phyloP scores from a whole-genome alignment of 2,113 vertebrate species.

The Martes martes region DNA sequence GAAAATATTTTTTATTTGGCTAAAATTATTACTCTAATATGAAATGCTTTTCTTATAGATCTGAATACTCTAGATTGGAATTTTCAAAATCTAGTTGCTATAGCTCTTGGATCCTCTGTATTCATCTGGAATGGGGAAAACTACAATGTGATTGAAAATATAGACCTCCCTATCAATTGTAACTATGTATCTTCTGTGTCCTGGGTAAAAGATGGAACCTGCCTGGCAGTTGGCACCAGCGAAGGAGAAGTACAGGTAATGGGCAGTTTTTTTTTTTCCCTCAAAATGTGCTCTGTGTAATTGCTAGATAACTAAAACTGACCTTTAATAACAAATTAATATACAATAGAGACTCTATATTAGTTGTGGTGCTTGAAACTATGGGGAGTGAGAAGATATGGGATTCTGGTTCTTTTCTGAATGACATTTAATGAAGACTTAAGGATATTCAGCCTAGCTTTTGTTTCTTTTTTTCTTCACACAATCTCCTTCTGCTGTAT shows the following conservation, averaged over 20 bases:
- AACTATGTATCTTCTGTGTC: slow-evolving; percentile 82
- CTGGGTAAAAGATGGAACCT: slow-evolving; percentile 82
- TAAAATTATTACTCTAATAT: slow-evolving; percentile 1
- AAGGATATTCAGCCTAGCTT: neutral
- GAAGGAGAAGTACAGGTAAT: slow-evolving; percentile 84
- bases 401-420: neutral
- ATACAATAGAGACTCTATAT: neutral
- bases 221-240: slow-evolving; percentile 84
- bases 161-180: slow-evolving; percentile 70
- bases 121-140: slow-evolving; percentile 82
- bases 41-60: slow-evolving; percentile 78
- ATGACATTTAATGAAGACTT: neutral
- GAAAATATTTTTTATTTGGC: slow-evolving; percentile 5
- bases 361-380: neutral
- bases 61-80: slow-evolving; percentile 85
- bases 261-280: neutral
- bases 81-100: slow-evolving; percentile 79
- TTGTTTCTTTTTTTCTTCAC: neutral
- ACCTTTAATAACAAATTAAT: neutral
- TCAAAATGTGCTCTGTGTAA: neutral
- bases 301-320: neutral
- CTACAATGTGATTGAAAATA: slow-evolving; percentile 52
- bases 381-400: neutral
- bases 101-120: slow-evolving; percentile 82
- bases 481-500: neutral